Percentiles rank a stretch among this genome's conserved stretches.
These are phyloP conservation scores for Leucania comma DNA, from an alignment of 2,888 invertebrate species.

Conservation along the genomic window DNA sequence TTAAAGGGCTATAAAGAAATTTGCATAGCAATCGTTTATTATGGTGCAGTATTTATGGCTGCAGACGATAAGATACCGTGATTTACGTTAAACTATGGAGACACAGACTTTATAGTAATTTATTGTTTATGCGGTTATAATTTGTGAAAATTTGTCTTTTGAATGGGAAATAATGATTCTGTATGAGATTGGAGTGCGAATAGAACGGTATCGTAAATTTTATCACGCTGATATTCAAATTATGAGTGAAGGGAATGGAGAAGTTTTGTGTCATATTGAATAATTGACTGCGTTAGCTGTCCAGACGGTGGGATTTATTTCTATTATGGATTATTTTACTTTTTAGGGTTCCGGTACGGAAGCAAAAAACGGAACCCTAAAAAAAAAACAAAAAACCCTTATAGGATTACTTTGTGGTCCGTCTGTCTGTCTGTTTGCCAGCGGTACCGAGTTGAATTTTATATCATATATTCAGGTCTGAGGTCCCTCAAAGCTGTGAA, in stretches of 20 bases:
- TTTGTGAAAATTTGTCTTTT: constrained; percentile 47
- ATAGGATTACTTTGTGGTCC: too few relatives aligned
- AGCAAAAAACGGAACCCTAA: too few relatives aligned
- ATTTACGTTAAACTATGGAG: constrained; percentile 72
- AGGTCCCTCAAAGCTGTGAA: too few relatives aligned
- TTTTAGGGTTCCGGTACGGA: too few relatives aligned
- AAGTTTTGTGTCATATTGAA: neutral
- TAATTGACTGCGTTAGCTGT: constrained; percentile 6
- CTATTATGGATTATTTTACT: neutral
- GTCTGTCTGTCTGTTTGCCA: too few relatives aligned
- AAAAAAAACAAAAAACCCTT: too few relatives aligned
- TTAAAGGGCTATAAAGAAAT: constrained; percentile 73
- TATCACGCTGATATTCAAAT: constrained; percentile 32
- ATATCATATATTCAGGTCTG: too few relatives aligned
- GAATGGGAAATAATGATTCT: constrained; percentile 21
- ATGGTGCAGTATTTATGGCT: constrained; percentile 71
- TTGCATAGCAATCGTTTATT: constrained; percentile 73
- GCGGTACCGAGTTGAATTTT: too few relatives aligned
- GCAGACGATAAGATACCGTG: constrained; percentile 72
- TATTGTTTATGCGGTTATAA: constrained; percentile 65
- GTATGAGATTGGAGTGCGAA: constrained; percentile 16
- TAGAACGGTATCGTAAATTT: constrained; percentile 24
- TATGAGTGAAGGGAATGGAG: constrained; percentile 9
- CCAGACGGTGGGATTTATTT: neutral
- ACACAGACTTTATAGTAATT: constrained; percentile 70